Conservation (phyloP, 1,140 invertebrate genomes). For the Mycetomoellerius zeteki region DNA sequence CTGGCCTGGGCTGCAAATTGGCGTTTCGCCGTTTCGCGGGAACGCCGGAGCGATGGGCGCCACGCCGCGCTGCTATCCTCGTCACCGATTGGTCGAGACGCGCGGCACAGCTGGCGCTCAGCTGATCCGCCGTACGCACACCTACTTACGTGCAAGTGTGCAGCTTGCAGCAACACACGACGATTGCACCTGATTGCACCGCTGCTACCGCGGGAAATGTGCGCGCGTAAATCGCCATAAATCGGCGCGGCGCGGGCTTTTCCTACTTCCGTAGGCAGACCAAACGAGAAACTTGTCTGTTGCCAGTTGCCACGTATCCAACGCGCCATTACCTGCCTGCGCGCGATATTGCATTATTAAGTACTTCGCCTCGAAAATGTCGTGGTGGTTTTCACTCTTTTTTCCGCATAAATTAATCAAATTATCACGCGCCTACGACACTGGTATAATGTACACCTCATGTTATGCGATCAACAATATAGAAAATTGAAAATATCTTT, state of each 20-base stretch:
- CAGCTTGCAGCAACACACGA: not conserved
- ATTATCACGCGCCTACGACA: too few relatives aligned
- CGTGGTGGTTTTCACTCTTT: too few relatives aligned
- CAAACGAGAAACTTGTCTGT: slow-evolving; percentile 4
- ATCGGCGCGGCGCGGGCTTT: slow-evolving; percentile 12
- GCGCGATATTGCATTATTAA: too few relatives aligned
- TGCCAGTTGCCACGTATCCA: slow-evolving; percentile 73
- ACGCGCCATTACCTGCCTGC: not conserved
- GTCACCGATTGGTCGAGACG: slow-evolving; percentile 75
- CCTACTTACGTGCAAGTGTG: not conserved
- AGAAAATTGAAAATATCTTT: not conserved
- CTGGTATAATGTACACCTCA: too few relatives aligned
- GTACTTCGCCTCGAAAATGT: too few relatives aligned
- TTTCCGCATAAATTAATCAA: too few relatives aligned
- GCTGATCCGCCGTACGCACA: slow-evolving; percentile 81
- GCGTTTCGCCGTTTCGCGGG: slow-evolving; percentile 79
- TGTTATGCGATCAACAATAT: not conserved
- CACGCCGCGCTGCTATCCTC: slow-evolving; percentile 44
- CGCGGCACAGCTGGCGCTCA: slow-evolving; percentile 85
- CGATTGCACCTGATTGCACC: slow-evolving; percentile 20
- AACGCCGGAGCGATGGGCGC: slow-evolving; percentile 75
- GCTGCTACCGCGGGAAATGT: slow-evolving; percentile 82
- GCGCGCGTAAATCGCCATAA: slow-evolving; percentile 76
- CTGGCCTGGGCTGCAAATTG: too few relatives aligned
- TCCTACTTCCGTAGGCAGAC: not conserved